A percentile compares a stretch with the other conserved stretches of the same genome.
Evolutionary conservation across 2,888 invertebrate genomes (phyloP).

Genomic region (Chelonus formosanus): DNA sequence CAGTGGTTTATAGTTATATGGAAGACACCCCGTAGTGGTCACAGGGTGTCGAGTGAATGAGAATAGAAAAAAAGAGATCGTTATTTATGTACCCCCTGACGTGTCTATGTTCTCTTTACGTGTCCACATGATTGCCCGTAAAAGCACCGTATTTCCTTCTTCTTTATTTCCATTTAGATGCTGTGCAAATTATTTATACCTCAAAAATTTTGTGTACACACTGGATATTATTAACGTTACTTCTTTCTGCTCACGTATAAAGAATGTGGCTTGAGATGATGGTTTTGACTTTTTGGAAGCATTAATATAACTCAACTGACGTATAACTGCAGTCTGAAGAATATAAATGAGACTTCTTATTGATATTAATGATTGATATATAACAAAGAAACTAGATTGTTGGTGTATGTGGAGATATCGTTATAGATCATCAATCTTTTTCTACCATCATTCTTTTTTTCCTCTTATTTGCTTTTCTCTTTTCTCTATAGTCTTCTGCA

Average conservation of each 20-base stretch:
- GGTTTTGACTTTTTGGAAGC: conserved; percentile 9
- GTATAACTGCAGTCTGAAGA: conserved; percentile 3
- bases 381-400: too few relatives aligned
- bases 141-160: too few relatives aligned
- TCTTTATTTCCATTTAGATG: conserved; percentile 2
- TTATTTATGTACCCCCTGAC: conserved; percentile 51
- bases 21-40: conserved; percentile 39
- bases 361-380: neutral
- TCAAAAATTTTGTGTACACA: conserved; percentile 17
- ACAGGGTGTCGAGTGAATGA: conserved; percentile 47
- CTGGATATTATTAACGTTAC: conserved; percentile 29
- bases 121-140: conserved; percentile 12
- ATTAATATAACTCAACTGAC: too few relatives aligned
- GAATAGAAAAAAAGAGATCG: conserved; percentile 49
- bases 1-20: too few relatives aligned
- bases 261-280: too few relatives aligned
- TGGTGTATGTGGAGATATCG: neutral
- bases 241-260: neutral
- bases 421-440: conserved; percentile 1
- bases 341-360: too few relatives aligned
- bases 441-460: neutral
- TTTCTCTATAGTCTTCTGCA: neutral
- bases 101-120: conserved; percentile 26
- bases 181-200: conserved; percentile 5
- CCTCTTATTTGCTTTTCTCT: neutral